A percentile compares a stretch with the other conserved stretches of the same genome.
Evolutionary conservation across 2,888 invertebrate species (phyloP).

Genomic region (Omphaloscelis lunosa): DNA sequence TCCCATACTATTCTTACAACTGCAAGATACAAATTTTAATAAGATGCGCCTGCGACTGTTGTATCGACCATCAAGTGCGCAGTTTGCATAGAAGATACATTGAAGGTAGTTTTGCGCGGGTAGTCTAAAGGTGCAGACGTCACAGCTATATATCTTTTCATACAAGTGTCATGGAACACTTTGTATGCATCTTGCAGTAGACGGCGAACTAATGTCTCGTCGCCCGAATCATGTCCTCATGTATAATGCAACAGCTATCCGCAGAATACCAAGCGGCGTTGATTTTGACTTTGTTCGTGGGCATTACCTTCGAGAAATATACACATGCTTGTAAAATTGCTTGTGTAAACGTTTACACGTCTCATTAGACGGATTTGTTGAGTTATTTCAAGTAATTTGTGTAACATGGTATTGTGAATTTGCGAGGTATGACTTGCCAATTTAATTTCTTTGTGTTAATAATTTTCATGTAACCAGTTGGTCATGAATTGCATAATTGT

Average conservation of each 20-base stretch:
- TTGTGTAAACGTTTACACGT: slow-evolving; percentile 35
- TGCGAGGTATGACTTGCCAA: slow-evolving; percentile 36
- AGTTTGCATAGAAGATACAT: slow-evolving; percentile 48
- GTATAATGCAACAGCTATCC: slow-evolving; percentile 83
- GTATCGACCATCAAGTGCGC: slow-evolving; percentile 48
- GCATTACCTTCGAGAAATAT: slow-evolving; percentile 39
- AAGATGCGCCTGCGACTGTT: slow-evolving; percentile 47
- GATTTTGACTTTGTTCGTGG: slow-evolving; percentile 52
- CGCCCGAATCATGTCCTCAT: slow-evolving; percentile 81
- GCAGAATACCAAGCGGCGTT: slow-evolving; percentile 76
- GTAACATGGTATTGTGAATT: slow-evolving; percentile 39
- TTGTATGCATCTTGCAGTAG: slow-evolving; percentile 79
- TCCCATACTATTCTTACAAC: slow-evolving; percentile 33
- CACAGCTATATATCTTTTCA: slow-evolving; percentile 61
- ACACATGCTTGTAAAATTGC: slow-evolving; percentile 31
- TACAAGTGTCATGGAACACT: slow-evolving; percentile 65
- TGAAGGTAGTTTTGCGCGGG: slow-evolving; percentile 41
- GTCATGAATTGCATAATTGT: neutral
- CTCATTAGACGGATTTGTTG: slow-evolving; percentile 32
- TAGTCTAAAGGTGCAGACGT: slow-evolving; percentile 42
- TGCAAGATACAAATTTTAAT: slow-evolving; percentile 50
- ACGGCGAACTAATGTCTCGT: slow-evolving; percentile 84
- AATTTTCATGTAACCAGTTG: slow-evolving; percentile 7
- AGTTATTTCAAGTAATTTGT: slow-evolving; percentile 46
- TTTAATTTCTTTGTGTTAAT: slow-evolving; percentile 28